Base-by-base conservation (phyloP, 2,888 invertebrate genomes). In the Protophormia terraenovae region DNA sequence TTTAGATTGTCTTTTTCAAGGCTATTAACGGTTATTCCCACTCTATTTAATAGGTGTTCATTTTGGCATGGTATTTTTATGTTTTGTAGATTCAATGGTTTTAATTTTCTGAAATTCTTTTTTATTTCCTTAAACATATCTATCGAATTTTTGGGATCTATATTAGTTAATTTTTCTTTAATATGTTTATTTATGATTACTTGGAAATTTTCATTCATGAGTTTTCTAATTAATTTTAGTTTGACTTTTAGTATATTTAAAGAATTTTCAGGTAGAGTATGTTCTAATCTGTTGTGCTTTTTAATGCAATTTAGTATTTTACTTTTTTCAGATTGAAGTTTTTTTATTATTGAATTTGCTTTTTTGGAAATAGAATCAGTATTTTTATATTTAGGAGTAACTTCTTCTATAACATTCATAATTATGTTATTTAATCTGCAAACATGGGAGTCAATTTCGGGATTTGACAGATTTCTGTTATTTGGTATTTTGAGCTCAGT, bases 91-190 rank as follows among this genome's bases (percentile, higher is more conserved):
- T 47, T 29, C 29, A 67, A 29, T 12, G 66, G 47, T 16, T 45
- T 67, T 1, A 67, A 16, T 47, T 67, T 66, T 29, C 47, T 67
- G 16, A 35, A 69, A 53, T 53, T 69, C 14, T 38, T 69, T 14
- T 69, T 53, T 35, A 69, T 69, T 22, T 69, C 19, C 14, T 24
- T 6, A 22, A 53, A 69, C 69, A 69, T 69, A n/a, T 69, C 10
- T 53, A 14, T 7, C 7, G 66, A 47, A 67, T 67, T 19, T 29
- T 47, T 67, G 0, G 27, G 19, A 29, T 32, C 62, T 22, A 64
- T 7, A 14, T 64, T 38, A 41, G 22, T 64, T 22, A 64, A 38
- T 64, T 64, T 38, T n/a, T 41, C 38, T 22, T 41, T 7, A 22
- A 64, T 64, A 10, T 14, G 19, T 47, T 29, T 47, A 29, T 67